Conservation (phyloP, 2,113 vertebrate species). For the Pipa parva region DNA sequence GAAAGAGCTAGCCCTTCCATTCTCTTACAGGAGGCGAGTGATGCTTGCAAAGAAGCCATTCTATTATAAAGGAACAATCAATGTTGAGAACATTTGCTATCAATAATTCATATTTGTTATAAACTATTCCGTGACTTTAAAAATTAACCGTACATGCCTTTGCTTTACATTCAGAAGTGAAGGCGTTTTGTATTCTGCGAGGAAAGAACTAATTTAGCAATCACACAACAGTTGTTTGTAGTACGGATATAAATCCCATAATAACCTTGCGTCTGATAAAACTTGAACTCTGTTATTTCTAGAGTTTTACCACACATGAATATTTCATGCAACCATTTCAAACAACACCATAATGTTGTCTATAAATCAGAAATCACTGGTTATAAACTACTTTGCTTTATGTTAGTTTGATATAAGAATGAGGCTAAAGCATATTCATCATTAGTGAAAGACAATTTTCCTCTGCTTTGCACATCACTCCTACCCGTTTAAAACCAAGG, state of each 20-base stretch:
- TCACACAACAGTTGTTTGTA: constrained; percentile 20
- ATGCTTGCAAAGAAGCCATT: constrained; percentile 53
- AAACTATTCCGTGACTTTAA: constrained; percentile 57
- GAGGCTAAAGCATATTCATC: constrained; percentile 54
- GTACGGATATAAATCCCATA: constrained; percentile 47
- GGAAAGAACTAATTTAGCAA: constrained; percentile 11
- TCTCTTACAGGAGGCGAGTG: constrained; percentile 56
- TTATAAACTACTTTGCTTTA: constrained; percentile 61
- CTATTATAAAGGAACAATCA: constrained; percentile 62
- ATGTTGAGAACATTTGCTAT: constrained; percentile 56
- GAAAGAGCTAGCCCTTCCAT: constrained; percentile 45
- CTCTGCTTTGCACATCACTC: neutral
- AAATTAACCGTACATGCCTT: constrained; percentile 39
- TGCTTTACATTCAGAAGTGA: constrained; percentile 6
- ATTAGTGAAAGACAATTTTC: constrained; percentile 59
- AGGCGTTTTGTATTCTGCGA: constrained; percentile 37
- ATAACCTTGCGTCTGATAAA: constrained; percentile 43
- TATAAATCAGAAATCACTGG: constrained; percentile 67
- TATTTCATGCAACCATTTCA: constrained; percentile 71
- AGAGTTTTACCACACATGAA: constrained; percentile 64
- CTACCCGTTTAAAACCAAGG: constrained; percentile 8
- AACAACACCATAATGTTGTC: constrained; percentile 64
- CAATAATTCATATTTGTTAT: constrained; percentile 64
- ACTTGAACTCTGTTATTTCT: constrained; percentile 45
- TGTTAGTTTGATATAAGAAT: constrained; percentile 48